Percentiles rank a stretch among this genome's conserved stretches.
Evolutionary conservation across 2,888 invertebrate species (phyloP).

Genomic region (Arge pagana): DNA sequence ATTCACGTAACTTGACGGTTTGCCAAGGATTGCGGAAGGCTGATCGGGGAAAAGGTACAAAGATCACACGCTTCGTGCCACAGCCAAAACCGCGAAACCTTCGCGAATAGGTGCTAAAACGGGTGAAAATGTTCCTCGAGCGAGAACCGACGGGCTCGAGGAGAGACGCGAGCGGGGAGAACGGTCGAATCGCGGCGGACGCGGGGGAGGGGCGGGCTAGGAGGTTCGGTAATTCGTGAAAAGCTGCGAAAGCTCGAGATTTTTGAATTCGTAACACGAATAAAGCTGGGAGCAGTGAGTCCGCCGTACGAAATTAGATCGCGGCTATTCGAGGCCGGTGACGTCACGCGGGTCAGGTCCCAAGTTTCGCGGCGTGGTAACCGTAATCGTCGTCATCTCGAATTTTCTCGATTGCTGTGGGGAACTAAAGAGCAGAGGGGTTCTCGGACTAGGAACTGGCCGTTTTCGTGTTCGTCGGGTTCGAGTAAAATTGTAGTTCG

Average conservation of each 20-base stretch:
- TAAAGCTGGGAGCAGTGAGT: slow-evolving; percentile 53
- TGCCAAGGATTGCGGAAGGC: slow-evolving; percentile 30
- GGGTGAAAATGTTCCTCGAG: too few relatives aligned
- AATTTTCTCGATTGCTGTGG: slow-evolving; percentile 22
- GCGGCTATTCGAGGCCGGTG: slow-evolving; percentile 48
- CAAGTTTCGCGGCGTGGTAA: slow-evolving; percentile 25
- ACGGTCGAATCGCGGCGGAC: neutral
- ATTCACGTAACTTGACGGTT: slow-evolving; percentile 31
- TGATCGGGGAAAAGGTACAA: neutral
- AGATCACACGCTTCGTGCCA: too few relatives aligned
- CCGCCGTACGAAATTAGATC: slow-evolving; percentile 50
- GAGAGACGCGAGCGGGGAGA: neutral
- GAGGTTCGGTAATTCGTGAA: slow-evolving; percentile 13
- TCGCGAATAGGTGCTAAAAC: too few relatives aligned
- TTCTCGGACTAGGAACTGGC: neutral
- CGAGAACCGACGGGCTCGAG: too few relatives aligned
- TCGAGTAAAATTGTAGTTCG: neutral
- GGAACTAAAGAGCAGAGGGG: too few relatives aligned
- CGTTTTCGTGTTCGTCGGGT: neutral
- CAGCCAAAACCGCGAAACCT: too few relatives aligned
- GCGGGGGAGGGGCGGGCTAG: neutral
- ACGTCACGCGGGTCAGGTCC: slow-evolving; percentile 45
- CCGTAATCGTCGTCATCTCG: slow-evolving; percentile 30
- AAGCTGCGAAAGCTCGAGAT: slow-evolving; percentile 23
- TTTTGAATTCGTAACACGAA: slow-evolving; percentile 53